Evolutionary conservation across 2,888 invertebrate species (phyloP).

Genomic region (Spodoptera littoralis): DNA sequence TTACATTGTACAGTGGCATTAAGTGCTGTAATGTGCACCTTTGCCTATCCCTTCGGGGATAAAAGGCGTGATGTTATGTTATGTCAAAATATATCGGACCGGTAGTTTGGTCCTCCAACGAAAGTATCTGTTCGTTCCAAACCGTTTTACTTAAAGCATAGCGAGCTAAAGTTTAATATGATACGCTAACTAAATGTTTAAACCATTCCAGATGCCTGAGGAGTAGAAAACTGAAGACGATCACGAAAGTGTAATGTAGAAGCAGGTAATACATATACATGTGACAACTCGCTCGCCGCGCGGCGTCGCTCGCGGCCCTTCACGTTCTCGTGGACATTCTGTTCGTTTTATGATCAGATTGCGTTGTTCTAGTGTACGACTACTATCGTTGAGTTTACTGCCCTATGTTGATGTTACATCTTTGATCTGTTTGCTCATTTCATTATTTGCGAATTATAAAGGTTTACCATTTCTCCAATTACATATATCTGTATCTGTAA

Average conservation of each 20-base stretch:
- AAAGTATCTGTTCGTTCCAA: no score
- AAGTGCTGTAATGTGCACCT: no score
- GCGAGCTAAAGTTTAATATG: no score
- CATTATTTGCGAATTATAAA: constrained; percentile 53
- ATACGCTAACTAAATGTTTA: no score
- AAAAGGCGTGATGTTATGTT: no score
- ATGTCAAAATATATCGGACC: no score
- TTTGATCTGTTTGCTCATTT: constrained; percentile 59
- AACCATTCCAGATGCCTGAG: constrained; percentile 74
- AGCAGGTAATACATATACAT: constrained; percentile 39
- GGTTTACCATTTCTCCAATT: constrained; percentile 31
- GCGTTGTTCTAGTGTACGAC: constrained; percentile 48
- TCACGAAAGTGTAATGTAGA: constrained; percentile 80
- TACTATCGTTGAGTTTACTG: constrained; percentile 60
- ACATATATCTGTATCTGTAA: constrained; percentile 36
- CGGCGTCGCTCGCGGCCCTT: constrained; percentile 51
- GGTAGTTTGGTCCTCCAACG: no score
- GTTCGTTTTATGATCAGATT: constrained; percentile 48
- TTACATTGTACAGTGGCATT: no score
- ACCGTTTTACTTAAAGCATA: no score
- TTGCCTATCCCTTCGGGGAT: no score
- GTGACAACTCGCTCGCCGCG: constrained; percentile 51
- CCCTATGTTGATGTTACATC: constrained; percentile 54
- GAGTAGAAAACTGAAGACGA: constrained; percentile 79
- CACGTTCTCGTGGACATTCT: constrained; percentile 46